Evolutionary conservation across 2,888 invertebrate species (phyloP).

Genomic region (Tachystola acroxantha): DNA sequence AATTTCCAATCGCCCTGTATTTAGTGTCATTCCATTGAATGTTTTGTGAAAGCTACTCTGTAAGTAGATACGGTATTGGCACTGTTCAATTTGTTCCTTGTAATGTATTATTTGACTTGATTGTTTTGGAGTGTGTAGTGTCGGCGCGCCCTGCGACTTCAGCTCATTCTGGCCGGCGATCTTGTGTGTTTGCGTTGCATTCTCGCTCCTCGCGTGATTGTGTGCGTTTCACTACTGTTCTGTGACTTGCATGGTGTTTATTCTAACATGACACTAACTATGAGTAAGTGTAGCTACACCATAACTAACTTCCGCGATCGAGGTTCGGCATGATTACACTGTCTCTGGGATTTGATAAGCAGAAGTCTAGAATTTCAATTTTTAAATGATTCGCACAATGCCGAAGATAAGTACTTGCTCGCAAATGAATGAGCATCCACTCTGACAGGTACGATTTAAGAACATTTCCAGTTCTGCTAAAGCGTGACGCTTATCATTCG

Average conservation of each 20-base stretch:
- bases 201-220: conserved; percentile 44
- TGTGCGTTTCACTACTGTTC: conserved; percentile 56
- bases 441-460: no score
- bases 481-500: no score
- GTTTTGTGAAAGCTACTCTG: conserved; percentile 12
- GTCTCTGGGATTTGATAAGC: no score
- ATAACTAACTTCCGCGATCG: no score
- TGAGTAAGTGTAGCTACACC: neutral
- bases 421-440: no score
- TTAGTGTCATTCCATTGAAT: neutral
- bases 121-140: conserved; percentile 60
- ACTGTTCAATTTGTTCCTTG: conserved; percentile 17
- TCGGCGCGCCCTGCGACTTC: conserved; percentile 29
- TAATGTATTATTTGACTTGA: conserved; percentile 39
- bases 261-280: conserved; percentile 22
- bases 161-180: conserved; percentile 76
- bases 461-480: no score
- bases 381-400: no score
- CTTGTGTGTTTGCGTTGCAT: conserved; percentile 66
- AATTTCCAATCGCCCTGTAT: no score
- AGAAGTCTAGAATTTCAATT: no score
- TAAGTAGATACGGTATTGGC: conserved; percentile 13
- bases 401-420: no score
- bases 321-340: no score
- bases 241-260: conserved; percentile 42